These are phyloP conservation scores for Platichthys flesus DNA, from an alignment of 2,113 vertebrate genomes.

Conservation along the genomic window DNA sequence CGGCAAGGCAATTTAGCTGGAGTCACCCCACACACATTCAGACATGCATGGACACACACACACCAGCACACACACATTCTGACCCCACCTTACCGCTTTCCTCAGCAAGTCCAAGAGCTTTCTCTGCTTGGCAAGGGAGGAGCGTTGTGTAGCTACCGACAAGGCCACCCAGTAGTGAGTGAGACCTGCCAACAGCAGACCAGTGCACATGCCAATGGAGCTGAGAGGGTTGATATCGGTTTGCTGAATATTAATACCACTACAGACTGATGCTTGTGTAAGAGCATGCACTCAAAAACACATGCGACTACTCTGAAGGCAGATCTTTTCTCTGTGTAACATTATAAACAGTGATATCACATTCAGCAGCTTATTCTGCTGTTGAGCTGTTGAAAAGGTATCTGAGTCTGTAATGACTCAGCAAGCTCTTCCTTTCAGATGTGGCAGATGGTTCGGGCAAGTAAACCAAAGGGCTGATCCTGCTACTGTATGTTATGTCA, in stretches of 20 bases:
- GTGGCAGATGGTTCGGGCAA: neutral
- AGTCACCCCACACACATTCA: constrained; percentile 19
- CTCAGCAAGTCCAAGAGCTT: constrained; percentile 41
- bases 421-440: too few relatives aligned
- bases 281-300: constrained; percentile 4
- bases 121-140: constrained; percentile 56
- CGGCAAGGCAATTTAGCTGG: constrained; percentile 22
- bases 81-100: constrained; percentile 39
- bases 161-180: constrained; percentile 77
- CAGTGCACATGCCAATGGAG: constrained; percentile 52
- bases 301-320: neutral
- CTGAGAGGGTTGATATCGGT: constrained; percentile 38
- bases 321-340: too few relatives aligned
- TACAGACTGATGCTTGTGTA: neutral
- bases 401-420: too few relatives aligned
- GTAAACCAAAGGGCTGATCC: neutral
- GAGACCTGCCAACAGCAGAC: constrained; percentile 56
- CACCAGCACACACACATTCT: constrained; percentile 18
- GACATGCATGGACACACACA: constrained; percentile 1
- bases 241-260: constrained; percentile 57
- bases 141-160: constrained; percentile 59
- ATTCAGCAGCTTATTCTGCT: neutral
- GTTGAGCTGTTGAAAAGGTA: neutral
- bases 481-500: too few relatives aligned
- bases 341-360: too few relatives aligned